Evolutionary conservation across 1,140 invertebrate genomes (phyloP).

Genomic region (Aphidius gifuensis): DNA sequence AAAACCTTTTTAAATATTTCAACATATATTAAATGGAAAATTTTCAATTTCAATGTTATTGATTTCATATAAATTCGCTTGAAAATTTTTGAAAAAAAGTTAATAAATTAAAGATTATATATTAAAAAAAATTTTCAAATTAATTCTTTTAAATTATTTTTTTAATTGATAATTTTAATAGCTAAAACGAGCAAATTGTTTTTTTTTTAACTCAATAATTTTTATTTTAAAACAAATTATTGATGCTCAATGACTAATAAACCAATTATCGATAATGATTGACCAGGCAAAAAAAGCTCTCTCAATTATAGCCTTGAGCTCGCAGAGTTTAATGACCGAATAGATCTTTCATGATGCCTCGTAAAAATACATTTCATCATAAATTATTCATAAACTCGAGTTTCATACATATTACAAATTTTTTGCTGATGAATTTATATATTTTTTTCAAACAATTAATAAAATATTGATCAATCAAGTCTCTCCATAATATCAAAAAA

Average conservation of each 20-base stretch:
- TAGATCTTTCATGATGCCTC: conserved; percentile 21
- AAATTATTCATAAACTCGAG: conserved; percentile 13
- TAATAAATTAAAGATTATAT: no score
- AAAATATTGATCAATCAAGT: no score
- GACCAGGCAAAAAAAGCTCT: conserved; percentile 21
- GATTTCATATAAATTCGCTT: no score
- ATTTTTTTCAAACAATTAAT: background rate
- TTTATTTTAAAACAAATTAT: conserved; percentile 17
- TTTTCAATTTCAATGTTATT: no score
- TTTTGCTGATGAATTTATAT: background rate
- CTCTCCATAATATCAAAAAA: no score
- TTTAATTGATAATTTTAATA: background rate
- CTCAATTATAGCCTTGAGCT: conserved; percentile 21
- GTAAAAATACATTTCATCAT: conserved; percentile 9
- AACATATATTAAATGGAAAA: no score
- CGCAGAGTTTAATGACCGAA: conserved; percentile 18
- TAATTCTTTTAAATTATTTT: no score
- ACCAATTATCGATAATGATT: conserved; percentile 28
- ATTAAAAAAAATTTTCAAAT: no score
- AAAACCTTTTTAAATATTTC: no score
- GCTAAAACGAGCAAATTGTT: conserved; percentile 6
- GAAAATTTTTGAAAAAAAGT: no score
- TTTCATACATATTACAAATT: background rate
- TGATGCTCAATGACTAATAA: conserved; percentile 26
- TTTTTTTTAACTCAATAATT: conserved; percentile 11